These are phyloP conservation scores for Neomorphus geoffroyi DNA, from an alignment of 2,797 vertebrate genomes.

Conservation along the genomic window DNA sequence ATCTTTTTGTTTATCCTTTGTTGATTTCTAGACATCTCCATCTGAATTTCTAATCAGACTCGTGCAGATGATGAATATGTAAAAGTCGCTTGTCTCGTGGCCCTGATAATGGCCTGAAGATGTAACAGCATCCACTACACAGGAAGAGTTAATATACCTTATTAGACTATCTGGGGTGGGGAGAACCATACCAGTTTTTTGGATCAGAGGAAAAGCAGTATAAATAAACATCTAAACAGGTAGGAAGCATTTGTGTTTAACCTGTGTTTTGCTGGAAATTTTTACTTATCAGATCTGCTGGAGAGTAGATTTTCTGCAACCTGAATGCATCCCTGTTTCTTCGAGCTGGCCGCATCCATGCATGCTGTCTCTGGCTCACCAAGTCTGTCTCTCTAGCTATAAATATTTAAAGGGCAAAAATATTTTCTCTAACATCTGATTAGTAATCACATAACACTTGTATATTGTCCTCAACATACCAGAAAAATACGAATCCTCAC, in stretches of 20 bases:
- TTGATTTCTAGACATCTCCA: background rate
- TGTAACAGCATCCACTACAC: background rate
- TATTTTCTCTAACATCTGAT: conserved; percentile 2
- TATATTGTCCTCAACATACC: background rate
- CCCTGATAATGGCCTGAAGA: background rate
- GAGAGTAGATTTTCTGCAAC: background rate
- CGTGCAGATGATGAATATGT: background rate
- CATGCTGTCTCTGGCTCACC: background rate
- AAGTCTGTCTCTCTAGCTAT: background rate
- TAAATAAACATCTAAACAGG: background rate
- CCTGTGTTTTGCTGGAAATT: background rate
- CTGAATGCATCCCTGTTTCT: background rate
- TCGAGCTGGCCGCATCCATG: background rate
- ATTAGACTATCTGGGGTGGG: background rate
- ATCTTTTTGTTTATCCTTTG: conserved; percentile 4
- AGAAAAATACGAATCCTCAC: background rate
- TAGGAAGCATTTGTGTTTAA: background rate
- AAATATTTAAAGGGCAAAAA: background rate
- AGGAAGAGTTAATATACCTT: background rate
- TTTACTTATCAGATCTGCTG: background rate
- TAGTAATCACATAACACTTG: background rate
- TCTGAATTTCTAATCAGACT: background rate
- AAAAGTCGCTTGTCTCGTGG: background rate
- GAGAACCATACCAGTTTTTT: background rate
- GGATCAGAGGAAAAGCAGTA: background rate